Percentiles rank a stretch among this genome's conserved stretches.
Conservation (phyloP, 2,797 vertebrate genomes). For the Otolemur crassicaudatus region DNA sequence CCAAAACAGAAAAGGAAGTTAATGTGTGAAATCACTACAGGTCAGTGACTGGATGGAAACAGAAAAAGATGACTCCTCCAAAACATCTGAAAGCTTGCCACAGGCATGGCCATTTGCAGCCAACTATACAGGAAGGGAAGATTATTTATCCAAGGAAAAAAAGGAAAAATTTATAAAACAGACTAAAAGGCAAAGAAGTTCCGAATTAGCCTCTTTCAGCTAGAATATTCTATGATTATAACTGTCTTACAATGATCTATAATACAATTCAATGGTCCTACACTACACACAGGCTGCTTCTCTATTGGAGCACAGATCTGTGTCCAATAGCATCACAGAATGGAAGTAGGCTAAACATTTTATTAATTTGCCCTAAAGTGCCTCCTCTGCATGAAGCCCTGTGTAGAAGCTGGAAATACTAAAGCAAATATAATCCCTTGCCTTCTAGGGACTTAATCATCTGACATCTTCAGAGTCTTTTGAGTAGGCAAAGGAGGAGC, state of each 20-base stretch:
- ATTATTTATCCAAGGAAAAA: background rate
- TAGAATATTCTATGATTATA: background rate
- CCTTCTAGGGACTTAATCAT: background rate
- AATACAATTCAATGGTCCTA: background rate
- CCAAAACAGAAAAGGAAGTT: background rate
- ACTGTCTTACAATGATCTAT: background rate
- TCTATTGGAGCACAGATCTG: conserved; percentile 38
- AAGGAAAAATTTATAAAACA: conserved; percentile 19
- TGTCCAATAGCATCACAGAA: background rate
- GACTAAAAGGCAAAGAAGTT: background rate
- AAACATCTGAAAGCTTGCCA: background rate
- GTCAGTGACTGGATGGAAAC: background rate
- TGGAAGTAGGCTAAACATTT: background rate
- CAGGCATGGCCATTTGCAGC: background rate
- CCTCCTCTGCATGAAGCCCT: background rate
- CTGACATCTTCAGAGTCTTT: background rate
- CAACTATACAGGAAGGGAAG: background rate
- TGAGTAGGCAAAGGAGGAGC: background rate
- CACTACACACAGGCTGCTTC: background rate
- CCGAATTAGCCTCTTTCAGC: background rate
- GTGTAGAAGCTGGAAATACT: background rate
- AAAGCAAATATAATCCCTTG: background rate
- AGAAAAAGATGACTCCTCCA: background rate
- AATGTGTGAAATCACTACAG: background rate
- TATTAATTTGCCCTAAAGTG: background rate